Base-by-base conservation (phyloP, 2,888 invertebrate genomes). In the Lepas anatifera region DNA sequence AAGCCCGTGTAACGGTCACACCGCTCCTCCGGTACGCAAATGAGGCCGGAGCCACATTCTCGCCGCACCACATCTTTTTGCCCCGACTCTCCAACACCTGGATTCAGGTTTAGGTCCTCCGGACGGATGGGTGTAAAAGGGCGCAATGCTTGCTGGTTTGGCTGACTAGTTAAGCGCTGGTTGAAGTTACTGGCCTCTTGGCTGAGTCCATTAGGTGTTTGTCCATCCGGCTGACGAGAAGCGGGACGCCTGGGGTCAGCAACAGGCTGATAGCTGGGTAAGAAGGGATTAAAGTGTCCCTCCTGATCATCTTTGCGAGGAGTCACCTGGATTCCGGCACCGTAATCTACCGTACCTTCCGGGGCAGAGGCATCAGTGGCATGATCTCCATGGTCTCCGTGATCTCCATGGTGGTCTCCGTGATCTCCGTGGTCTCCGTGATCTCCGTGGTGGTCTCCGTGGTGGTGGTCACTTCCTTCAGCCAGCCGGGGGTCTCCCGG, bases 1-100 rank as follows among this genome's bases (percentile, higher is more conserved):
- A 70, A 70, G 35, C 70, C 70, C 4, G 70, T 70, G 70, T 67
- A 70, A 18, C 52, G 70, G 52, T 70, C 67, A 37, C 70, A 70
- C 18, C 8, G 2, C 29, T 39, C 22, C 43, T 66, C 67, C 25
- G 37, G 39, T 16, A 70, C 67, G 25, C 70, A 70, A 8, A 18
- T 7, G 8, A 70, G 70, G 22, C 70, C 70, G 27, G 70, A 50
- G 25, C 48, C 66, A 29, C 70, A 70, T 27, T 25, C 1, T 37
- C 39, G n/a, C 22, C 25, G 25, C 29, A 67, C 52, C 29, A 25
- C 25, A 18, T 25, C 58, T 32, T 58, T 58, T 10, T 29, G 58
- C 1, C 58, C 58, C 13, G 58, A 58, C 32, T 22, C 13, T 18
- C 58, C 58, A 16, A 32, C 32, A 18, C 58, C 58, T 22, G 58